A percentile compares a stretch with the other conserved stretches of the same genome.
phyloP scores from a whole-genome alignment of 2,113 vertebrate species.

The Xerus inauris region DNA sequence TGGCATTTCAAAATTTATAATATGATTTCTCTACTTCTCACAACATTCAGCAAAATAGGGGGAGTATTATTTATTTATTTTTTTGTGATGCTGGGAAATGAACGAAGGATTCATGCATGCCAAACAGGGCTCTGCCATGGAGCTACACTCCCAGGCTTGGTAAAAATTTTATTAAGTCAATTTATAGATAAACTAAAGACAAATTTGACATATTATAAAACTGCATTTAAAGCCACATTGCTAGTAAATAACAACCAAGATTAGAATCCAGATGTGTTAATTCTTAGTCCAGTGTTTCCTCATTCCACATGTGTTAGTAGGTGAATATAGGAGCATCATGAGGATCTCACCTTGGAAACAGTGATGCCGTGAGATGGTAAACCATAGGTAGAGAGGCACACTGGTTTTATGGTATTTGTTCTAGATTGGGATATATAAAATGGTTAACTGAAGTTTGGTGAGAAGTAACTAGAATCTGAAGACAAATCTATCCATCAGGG shows the following conservation, averaged over 20 bases:
- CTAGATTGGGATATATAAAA: not conserved
- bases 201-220: not conserved
- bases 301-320: not conserved
- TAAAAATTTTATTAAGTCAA: not conserved
- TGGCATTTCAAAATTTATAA: not conserved
- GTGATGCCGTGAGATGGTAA: not conserved
- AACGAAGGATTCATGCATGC: not conserved
- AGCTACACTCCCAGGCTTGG: not conserved
- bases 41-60: not conserved
- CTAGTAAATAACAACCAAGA: not conserved
- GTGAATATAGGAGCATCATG: not conserved
- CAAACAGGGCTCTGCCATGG: not conserved
- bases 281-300: not conserved
- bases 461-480: not conserved
- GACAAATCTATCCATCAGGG: not conserved
- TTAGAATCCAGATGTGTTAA: not conserved
- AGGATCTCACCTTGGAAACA: not conserved
- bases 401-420: not conserved
- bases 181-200: not conserved
- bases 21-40: constrained; percentile 21
- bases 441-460: not conserved
- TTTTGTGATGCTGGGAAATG: not conserved
- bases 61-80: not conserved
- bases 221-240: not conserved
- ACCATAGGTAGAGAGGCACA: not conserved